phyloP scores from a whole-genome alignment of 2,797 vertebrate genomes.

The Chloroceryle inda region DNA sequence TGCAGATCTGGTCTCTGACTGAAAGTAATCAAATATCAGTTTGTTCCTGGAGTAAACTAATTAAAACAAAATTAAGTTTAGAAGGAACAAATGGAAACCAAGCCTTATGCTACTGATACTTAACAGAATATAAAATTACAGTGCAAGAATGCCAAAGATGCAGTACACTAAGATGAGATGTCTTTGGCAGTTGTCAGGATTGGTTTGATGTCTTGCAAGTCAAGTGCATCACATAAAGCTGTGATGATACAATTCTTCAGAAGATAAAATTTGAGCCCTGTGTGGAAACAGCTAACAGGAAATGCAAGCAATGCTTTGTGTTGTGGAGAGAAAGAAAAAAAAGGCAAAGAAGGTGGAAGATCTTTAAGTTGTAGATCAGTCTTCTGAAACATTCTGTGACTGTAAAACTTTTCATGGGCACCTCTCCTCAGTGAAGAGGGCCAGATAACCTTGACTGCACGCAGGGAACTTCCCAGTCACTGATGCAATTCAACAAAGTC shows the following conservation, averaged over 20 bases:
- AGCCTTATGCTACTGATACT: not conserved
- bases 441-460: not conserved
- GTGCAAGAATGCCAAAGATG: not conserved
- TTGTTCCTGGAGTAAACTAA: not conserved
- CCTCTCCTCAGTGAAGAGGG: not conserved
- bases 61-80: not conserved
- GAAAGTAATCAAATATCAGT: not conserved
- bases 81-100: not conserved
- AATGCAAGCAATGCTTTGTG: not conserved
- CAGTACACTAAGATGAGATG: not conserved
- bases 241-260: not conserved
- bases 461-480: not conserved
- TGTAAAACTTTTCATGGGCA: not conserved
- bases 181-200: not conserved
- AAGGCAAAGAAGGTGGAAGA: not conserved
- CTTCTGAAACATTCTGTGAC: not conserved
- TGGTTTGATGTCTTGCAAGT: slow-evolving; percentile 3
- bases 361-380: not conserved
- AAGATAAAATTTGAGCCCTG: not conserved
- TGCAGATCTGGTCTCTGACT: not conserved
- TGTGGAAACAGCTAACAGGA: not conserved
- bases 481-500: not conserved
- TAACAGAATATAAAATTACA: not conserved
- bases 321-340: not conserved
- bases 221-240: not conserved